Percentiles rank a stretch among this genome's conserved stretches.
Evolutionary conservation across 2,113 vertebrate genomes (phyloP).

Genomic region (Macroglossus sobrinus): DNA sequence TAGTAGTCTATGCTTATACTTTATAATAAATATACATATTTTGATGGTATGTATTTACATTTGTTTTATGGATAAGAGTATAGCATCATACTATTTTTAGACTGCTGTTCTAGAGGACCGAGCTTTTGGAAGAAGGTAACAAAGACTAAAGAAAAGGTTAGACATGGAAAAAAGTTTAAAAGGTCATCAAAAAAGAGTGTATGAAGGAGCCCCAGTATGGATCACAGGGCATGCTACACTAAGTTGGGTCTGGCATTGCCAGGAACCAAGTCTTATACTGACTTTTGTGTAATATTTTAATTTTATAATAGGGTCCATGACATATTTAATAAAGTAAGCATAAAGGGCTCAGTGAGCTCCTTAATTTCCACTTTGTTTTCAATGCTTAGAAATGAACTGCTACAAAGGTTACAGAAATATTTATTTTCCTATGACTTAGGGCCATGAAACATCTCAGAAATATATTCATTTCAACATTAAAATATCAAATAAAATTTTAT

Average conservation of each 20-base stretch:
- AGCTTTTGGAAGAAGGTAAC: not conserved
- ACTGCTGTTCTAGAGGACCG: not conserved
- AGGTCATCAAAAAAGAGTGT: not conserved
- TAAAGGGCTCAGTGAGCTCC: not conserved
- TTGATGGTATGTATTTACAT: not conserved
- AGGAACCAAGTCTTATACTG: not conserved
- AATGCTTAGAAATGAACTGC: not conserved
- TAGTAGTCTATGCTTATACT: not conserved
- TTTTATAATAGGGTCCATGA: not conserved
- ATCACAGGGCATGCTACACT: not conserved
- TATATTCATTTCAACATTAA: not conserved
- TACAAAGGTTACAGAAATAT: not conserved
- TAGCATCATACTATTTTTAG: not conserved
- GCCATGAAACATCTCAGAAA: not conserved
- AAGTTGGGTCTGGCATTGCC: not conserved
- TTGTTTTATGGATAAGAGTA: not conserved
- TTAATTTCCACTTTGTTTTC: not conserved
- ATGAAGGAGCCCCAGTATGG: not conserved
- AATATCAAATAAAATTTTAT: conserved; percentile 31
- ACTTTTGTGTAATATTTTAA: not conserved
- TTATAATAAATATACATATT: not conserved
- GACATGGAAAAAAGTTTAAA: not conserved
- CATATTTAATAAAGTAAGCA: not conserved
- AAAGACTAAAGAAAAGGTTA: not conserved
- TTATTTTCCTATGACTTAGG: not conserved